These are phyloP conservation scores for Noctua janthe DNA, from an alignment of 2,888 invertebrate species.

Conservation along the genomic window DNA sequence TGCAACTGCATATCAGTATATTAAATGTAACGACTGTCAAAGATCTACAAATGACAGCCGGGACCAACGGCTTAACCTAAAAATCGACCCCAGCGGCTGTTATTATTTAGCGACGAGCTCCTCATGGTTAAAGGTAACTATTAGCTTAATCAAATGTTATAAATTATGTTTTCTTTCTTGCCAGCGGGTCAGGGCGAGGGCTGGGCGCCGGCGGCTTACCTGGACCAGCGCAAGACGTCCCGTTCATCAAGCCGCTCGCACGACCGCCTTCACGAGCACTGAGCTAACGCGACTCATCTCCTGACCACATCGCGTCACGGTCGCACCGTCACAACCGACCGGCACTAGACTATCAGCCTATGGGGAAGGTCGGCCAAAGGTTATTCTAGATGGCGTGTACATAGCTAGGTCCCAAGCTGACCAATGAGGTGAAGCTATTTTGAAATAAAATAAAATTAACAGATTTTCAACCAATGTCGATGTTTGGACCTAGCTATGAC, in stretches of 20 bases:
- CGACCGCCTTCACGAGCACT: slow-evolving; percentile 90
- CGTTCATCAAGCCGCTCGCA: slow-evolving; percentile 93
- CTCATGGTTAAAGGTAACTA: neutral
- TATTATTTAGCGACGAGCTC: neutral
- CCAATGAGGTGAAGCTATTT: neutral
- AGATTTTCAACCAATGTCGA: neutral
- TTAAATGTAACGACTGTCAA: no score
- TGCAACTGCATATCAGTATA: no score
- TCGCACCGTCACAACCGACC: slow-evolving; percentile 20
- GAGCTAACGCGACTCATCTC: slow-evolving; percentile 63
- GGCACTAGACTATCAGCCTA: slow-evolving; percentile 36
- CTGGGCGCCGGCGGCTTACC: slow-evolving; percentile 98
- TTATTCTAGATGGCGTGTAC: neutral
- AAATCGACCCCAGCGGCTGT: neutral
- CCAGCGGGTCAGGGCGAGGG: slow-evolving; percentile 94
- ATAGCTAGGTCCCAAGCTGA: neutral
- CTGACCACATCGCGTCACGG: slow-evolving; percentile 22
- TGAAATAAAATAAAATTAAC: neutral
- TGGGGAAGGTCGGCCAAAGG: neutral
- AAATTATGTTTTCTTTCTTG: slow-evolving; percentile 37
- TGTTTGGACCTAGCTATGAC: slow-evolving; percentile 1
- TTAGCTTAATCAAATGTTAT: neutral
- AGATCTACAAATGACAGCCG: no score
- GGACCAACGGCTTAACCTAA: no score
- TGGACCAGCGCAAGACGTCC: slow-evolving; percentile 95